These are phyloP conservation scores for Drosophila limbata DNA, from an alignment of 2,888 invertebrate species.

Conservation along the genomic window DNA sequence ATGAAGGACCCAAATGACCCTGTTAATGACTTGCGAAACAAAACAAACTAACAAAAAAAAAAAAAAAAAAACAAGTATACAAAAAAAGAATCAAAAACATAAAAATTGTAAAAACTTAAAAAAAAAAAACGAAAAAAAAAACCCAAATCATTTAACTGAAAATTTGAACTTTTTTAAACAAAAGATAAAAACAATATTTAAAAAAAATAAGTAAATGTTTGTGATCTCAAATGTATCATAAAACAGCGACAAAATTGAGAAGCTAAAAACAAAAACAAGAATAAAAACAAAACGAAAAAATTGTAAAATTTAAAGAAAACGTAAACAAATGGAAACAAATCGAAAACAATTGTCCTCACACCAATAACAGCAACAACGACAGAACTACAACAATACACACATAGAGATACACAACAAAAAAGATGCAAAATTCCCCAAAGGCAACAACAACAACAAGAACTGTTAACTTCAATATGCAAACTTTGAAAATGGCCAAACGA, in stretches of 20 bases:
- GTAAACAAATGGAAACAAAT: conserved; percentile 51
- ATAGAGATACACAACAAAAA: conserved; percentile 51
- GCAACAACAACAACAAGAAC: conserved; percentile 36
- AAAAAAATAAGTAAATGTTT: conserved; percentile 75
- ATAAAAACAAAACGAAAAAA: conserved; percentile 34
- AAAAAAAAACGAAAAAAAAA: conserved; percentile 59
- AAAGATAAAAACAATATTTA: conserved; percentile 42
- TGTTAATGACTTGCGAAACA: conserved; percentile 64
- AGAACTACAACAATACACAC: conserved; percentile 44
- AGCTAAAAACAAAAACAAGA: conserved; percentile 57
- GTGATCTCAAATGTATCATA: conserved; percentile 84
- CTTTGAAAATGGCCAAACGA: conserved; percentile 62
- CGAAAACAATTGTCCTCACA: conserved; percentile 48
- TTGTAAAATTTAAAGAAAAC: conserved; percentile 39
- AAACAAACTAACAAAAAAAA: conserved; percentile 34
- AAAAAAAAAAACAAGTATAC: conserved; percentile 47
- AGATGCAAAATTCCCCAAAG: conserved; percentile 76
- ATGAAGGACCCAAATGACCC: conserved; percentile 62
- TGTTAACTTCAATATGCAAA: conserved; percentile 70
- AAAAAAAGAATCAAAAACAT: conserved; percentile 68
- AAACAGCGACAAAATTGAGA: conserved; percentile 72
- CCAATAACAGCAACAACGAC: conserved; percentile 47
- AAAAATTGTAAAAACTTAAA: conserved; percentile 60
- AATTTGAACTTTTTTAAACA: conserved; percentile 74
- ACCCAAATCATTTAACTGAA: conserved; percentile 69